Percentiles rank a stretch among this genome's conserved stretches.
These are phyloP conservation scores for Plutomurus gul DNA, from an alignment of 1,140 invertebrate species.

Conservation along the genomic window DNA sequence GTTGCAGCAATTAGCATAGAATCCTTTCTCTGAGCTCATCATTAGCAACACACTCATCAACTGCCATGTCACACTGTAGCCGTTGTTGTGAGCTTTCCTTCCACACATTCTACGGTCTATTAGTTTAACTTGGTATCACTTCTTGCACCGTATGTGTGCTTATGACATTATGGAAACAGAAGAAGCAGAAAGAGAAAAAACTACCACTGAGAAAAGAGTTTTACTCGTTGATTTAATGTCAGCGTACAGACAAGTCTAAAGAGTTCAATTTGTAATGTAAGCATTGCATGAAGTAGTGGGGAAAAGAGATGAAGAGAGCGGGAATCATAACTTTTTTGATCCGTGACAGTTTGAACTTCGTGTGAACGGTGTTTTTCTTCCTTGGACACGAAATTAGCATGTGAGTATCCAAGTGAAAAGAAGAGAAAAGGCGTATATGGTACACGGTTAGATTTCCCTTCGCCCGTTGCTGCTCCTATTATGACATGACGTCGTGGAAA, in stretches of 20 bases:
- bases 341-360: background rate
- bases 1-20: background rate
- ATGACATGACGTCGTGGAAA: background rate
- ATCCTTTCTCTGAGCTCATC: conserved; percentile 14
- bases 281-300: background rate
- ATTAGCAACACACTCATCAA: conserved; percentile 32
- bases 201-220: background rate
- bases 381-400: background rate
- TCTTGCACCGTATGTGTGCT: background rate
- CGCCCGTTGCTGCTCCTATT: background rate
- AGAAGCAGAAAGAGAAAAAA: background rate
- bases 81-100: too few species aligned
- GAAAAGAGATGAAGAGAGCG: background rate
- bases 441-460: background rate
- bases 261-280: conserved; percentile 7
- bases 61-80: too few species aligned
- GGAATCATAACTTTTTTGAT: conserved; percentile 12
- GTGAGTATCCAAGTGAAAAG: background rate
- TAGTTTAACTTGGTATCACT: background rate
- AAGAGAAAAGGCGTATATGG: background rate
- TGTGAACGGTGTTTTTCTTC: background rate
- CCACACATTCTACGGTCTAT: too few species aligned
- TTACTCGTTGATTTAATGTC: conserved; percentile 19
- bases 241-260: background rate
- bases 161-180: background rate